Evolutionary conservation across 2,888 invertebrate genomes (phyloP).

Genomic region (Xiphydria camelus): DNA sequence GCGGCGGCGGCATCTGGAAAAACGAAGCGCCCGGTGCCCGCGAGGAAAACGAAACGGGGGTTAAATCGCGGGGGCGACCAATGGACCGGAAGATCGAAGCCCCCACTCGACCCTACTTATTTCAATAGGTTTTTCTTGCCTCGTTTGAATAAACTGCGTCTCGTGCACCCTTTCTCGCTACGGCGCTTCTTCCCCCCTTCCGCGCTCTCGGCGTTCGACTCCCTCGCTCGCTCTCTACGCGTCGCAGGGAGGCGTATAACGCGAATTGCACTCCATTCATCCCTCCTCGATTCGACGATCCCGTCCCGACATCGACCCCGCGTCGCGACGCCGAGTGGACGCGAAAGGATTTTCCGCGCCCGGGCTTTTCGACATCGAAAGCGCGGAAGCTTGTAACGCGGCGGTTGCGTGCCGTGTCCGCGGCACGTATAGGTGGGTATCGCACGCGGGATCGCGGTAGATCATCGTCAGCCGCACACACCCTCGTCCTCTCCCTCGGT

Average conservation of each 20-base stretch:
- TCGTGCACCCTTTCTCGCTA: slow-evolving; percentile 23
- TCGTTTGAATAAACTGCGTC: slow-evolving; percentile 50
- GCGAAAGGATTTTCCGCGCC: too few species aligned
- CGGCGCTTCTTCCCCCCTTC: slow-evolving; percentile 16
- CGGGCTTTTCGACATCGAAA: neutral
- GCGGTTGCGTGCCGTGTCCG: too few species aligned
- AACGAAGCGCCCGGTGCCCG: slow-evolving; percentile 20
- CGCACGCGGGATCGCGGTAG: slow-evolving; percentile 27
- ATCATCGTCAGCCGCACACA: slow-evolving; percentile 31
- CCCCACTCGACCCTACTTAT: slow-evolving; percentile 54
- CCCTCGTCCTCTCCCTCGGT: slow-evolving; percentile 18
- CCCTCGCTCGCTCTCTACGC: neutral
- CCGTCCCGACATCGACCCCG: too few species aligned
- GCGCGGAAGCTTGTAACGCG: neutral
- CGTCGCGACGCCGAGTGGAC: too few species aligned
- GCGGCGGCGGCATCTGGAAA: slow-evolving; percentile 11
- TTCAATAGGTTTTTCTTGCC: slow-evolving; percentile 51
- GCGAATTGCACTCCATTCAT: too few species aligned
- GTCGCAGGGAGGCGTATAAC: too few species aligned
- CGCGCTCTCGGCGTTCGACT: slow-evolving; percentile 4
- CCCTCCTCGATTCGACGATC: too few species aligned
- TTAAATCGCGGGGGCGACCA: slow-evolving; percentile 52
- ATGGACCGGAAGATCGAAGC: slow-evolving; percentile 46
- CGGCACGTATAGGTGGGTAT: slow-evolving; percentile 12
- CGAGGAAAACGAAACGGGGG: slow-evolving; percentile 34